These are phyloP conservation scores for Plebejus argus DNA, from an alignment of 2,888 invertebrate species.

Conservation along the genomic window DNA sequence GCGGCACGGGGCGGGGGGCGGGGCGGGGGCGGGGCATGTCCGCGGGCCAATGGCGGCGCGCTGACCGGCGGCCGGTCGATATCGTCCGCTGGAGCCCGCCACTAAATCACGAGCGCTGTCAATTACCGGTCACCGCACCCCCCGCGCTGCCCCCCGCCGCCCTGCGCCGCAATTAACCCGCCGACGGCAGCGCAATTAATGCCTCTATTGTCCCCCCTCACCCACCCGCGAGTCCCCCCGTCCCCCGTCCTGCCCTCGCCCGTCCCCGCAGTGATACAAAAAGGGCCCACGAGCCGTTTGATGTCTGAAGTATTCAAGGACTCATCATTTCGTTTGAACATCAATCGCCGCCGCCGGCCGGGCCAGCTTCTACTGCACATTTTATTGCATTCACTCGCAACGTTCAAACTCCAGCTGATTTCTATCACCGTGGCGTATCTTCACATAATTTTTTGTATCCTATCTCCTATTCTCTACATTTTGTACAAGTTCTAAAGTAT, in stretches of 20 bases:
- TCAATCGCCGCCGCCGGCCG: neutral
- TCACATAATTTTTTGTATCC: neutral
- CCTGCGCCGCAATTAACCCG: constrained; percentile 42
- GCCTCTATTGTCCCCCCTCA: constrained; percentile 39
- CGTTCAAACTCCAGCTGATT: neutral
- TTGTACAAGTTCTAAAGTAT: too few relatives aligned
- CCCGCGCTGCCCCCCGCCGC: constrained; percentile 37
- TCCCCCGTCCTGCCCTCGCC: neutral
- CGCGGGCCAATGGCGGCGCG: constrained; percentile 52
- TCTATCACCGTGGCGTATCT: neutral
- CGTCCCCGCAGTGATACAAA: constrained; percentile 3
- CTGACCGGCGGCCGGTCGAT: constrained; percentile 47
- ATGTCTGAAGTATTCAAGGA: constrained; percentile 22
- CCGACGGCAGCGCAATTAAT: constrained; percentile 37
- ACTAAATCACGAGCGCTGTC: constrained; percentile 48
- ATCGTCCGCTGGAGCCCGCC: constrained; percentile 35
- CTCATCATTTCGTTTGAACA: neutral
- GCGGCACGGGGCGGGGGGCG: constrained; percentile 33
- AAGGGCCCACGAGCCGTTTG: constrained; percentile 19
- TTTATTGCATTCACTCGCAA: neutral
- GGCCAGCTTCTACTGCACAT: neutral
- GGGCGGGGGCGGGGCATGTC: constrained; percentile 41
- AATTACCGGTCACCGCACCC: constrained; percentile 41
- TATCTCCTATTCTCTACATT: neutral
- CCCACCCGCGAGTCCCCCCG: constrained; percentile 31